A percentile compares a stretch with the other conserved stretches of the same genome.
Evolutionary conservation across 1,140 invertebrate species (phyloP).

Genomic region (Cecropterus lyciades): DNA sequence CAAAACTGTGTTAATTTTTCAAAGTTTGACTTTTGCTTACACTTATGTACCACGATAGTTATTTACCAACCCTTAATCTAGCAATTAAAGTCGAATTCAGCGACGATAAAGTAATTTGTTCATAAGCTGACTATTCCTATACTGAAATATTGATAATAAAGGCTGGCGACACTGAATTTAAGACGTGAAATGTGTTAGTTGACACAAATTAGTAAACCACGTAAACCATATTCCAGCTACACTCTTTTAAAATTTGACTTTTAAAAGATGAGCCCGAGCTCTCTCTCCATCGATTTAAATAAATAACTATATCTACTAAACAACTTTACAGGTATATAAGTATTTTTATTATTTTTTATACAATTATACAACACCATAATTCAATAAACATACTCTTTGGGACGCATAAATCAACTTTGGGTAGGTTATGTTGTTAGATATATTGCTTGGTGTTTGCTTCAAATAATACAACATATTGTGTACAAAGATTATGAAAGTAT

Average conservation of each 20-base stretch:
- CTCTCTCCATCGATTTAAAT: slow-evolving; percentile 62
- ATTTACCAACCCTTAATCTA: slow-evolving; percentile 6
- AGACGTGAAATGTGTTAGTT: slow-evolving; percentile 47
- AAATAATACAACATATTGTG: slow-evolving; percentile 19
- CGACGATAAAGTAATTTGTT: slow-evolving; percentile 13
- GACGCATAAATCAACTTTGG: slow-evolving; percentile 76
- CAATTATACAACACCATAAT: slow-evolving; percentile 78
- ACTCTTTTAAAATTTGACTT: slow-evolving; percentile 75
- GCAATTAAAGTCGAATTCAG: slow-evolving; percentile 6
- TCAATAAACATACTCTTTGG: slow-evolving; percentile 79
- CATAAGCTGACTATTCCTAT: not conserved
- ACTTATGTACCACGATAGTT: slow-evolving; percentile 39
- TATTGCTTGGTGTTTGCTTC: slow-evolving; percentile 7
- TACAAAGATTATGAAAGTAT: not conserved
- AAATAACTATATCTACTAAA: slow-evolving; percentile 80
- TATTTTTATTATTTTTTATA: slow-evolving; percentile 77
- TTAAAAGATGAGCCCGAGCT: slow-evolving; percentile 75
- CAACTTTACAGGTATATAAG: slow-evolving; percentile 77
- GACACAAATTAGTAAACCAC: slow-evolving; percentile 55
- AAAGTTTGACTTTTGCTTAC: slow-evolving; percentile 77
- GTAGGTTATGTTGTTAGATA: slow-evolving; percentile 48
- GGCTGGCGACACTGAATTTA: slow-evolving; percentile 2
- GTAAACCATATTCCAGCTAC: slow-evolving; percentile 60
- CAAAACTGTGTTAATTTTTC: slow-evolving; percentile 61
- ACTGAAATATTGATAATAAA: slow-evolving; percentile 5